A percentile compares a stretch with the other conserved stretches of the same genome.
Conservation (phyloP, 1,140 invertebrate species). For the Pantala flavescens region DNA sequence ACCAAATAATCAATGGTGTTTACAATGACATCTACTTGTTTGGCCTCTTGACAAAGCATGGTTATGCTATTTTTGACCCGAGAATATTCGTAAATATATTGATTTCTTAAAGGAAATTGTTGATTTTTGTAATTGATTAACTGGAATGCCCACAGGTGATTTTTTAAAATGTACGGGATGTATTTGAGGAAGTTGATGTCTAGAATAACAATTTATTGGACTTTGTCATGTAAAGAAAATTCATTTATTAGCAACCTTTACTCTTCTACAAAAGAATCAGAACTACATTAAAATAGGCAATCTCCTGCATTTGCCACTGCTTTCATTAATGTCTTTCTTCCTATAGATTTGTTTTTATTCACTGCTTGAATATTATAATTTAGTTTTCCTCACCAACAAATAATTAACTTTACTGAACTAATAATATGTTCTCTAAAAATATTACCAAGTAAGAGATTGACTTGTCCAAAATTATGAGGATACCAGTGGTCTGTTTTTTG, state of each 20-base stretch:
- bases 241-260: background rate
- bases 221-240: background rate
- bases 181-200: background rate
- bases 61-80: background rate
- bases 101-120: background rate
- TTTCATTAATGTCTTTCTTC: background rate
- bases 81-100: background rate
- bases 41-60: slow-evolving; percentile 8
- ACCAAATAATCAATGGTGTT: background rate
- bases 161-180: background rate
- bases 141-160: background rate
- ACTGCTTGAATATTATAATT: background rate
- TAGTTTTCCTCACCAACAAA: background rate
- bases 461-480: no score
- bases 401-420: background rate
- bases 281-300: background rate
- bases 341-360: background rate
- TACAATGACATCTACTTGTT: background rate
- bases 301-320: no score
- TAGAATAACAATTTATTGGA: background rate
- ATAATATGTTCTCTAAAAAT: background rate
- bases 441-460: background rate
- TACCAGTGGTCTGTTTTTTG: no score
- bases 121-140: slow-evolving; percentile 1
- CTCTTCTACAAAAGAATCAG: background rate